A percentile compares a stretch with the other conserved stretches of the same genome.
These are phyloP conservation scores for Oryzias woworae DNA, from an alignment of 2,113 vertebrate species.

Conservation along the genomic window DNA sequence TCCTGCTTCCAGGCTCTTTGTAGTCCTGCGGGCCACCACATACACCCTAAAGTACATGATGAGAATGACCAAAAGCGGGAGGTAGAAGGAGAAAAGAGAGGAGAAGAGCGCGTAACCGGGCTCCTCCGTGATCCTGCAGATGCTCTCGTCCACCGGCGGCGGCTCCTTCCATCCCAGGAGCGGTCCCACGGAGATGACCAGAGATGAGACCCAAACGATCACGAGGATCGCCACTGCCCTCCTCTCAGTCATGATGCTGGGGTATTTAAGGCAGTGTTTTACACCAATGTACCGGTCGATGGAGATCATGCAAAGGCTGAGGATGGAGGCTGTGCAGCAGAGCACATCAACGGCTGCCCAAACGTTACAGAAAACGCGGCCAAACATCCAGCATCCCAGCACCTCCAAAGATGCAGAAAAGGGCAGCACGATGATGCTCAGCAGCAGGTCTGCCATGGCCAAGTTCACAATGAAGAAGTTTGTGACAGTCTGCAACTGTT, in stretches of 20 bases:
- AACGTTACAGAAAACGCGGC: constrained; percentile 95
- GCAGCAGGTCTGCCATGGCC: constrained; percentile 92
- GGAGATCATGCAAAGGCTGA: constrained; percentile 97
- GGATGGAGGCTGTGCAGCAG: constrained; percentile 97
- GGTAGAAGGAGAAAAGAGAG: constrained; percentile 96
- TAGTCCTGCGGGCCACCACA: constrained; percentile 93
- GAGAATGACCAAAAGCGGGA: constrained; percentile 92
- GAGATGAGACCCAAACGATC: constrained; percentile 89
- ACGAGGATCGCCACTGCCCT: constrained; percentile 88
- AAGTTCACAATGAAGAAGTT: constrained; percentile 99
- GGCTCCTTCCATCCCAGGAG: constrained; percentile 98
- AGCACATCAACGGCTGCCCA: constrained; percentile 98
- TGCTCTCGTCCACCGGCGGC: constrained; percentile 85
- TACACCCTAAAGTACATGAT: constrained; percentile 98
- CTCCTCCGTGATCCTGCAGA: constrained; percentile 94
- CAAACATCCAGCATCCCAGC: constrained; percentile 94
- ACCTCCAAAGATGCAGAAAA: constrained; percentile 97
- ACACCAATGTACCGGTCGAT: constrained; percentile 97
- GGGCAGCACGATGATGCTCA: constrained; percentile 91
- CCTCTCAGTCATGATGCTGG: constrained; percentile 93
- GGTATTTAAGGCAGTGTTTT: constrained; percentile 95
- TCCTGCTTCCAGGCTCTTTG: constrained; percentile 90
- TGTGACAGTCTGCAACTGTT: constrained; percentile 93
- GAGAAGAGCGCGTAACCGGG: constrained; percentile 97
- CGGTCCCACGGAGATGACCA: constrained; percentile 94